phyloP scores from a whole-genome alignment of 1,140 invertebrate genomes.

The Orius laevigatus region DNA sequence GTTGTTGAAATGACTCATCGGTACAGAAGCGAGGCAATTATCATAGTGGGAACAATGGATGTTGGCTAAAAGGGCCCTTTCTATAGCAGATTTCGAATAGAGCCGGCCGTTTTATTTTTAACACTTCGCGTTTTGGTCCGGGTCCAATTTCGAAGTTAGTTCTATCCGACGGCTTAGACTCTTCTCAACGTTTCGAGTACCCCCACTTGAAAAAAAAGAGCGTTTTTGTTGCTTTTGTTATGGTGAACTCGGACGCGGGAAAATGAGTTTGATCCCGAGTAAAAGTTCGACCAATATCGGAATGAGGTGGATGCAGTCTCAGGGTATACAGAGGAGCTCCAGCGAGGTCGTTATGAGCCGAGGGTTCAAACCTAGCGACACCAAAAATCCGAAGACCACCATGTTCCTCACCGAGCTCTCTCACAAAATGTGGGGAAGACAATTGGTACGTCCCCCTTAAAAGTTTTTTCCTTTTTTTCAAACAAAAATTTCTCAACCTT shows the following conservation, averaged over 20 bases:
- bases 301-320: conserved; percentile 3
- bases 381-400: conserved; percentile 58
- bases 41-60: too few species aligned
- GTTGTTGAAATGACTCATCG: too few species aligned
- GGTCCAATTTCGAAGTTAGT: conserved; percentile 1
- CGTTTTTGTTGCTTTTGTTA: not conserved
- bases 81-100: not conserved
- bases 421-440: conserved; percentile 57
- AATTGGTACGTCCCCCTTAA: conserved; percentile 42
- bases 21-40: too few species aligned
- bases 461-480: not conserved
- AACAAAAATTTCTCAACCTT: not conserved
- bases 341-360: conserved; percentile 38
- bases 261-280: conserved; percentile 8
- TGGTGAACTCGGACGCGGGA: not conserved
- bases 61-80: too few species aligned
- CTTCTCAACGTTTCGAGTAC: not conserved
- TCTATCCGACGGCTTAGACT: conserved; percentile 1
- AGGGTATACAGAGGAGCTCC: conserved; percentile 29
- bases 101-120: not conserved
- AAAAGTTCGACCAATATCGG: conserved; percentile 14
- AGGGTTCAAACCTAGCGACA: conserved; percentile 69
- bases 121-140: conserved; percentile 6
- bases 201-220: not conserved
- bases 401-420: conserved; percentile 63